A percentile compares a stretch with the other conserved stretches of the same genome.
phyloP scores from a whole-genome alignment of 2,888 invertebrate genomes.

The Lymantria monacha region DNA sequence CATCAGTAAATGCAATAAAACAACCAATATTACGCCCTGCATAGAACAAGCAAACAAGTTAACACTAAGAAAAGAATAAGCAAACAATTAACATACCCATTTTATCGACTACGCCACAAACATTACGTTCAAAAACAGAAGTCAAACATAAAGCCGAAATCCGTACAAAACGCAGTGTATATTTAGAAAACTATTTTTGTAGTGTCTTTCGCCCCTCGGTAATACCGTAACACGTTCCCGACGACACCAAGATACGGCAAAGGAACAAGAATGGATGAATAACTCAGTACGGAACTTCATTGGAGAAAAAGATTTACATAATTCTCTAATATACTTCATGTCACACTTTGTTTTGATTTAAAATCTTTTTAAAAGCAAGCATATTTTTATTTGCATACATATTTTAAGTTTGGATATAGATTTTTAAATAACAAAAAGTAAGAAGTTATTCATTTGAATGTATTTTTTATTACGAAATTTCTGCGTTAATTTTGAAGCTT shows the following conservation, averaged over 20 bases:
- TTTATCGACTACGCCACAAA: constrained; percentile 11
- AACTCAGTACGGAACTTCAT: constrained; percentile 17
- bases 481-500: too few species aligned
- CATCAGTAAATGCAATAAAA: neutral
- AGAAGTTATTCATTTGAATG: too few species aligned
- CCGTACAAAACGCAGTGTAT: constrained; percentile 28
- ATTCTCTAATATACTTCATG: neutral
- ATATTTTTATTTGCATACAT: too few species aligned
- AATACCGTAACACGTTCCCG: constrained; percentile 10
- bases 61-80: neutral
- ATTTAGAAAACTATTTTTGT: constrained; percentile 42
- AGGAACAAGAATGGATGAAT: constrained; percentile 7
- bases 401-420: too few species aligned
- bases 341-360: too few species aligned
- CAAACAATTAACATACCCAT: constrained; percentile 14
- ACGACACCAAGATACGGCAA: constrained; percentile 4
- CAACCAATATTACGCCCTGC: neutral
- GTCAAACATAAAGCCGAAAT: constrained; percentile 29
- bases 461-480: too few species aligned
- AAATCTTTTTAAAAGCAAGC: too few species aligned
- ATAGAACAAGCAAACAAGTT: neutral
- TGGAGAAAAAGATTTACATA: constrained; percentile 25
- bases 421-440: too few species aligned
- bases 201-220: constrained; percentile 27
- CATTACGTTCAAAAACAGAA: constrained; percentile 11